Percentiles rank a stretch among this genome's conserved stretches.
Evolutionary conservation across 2,797 vertebrate species (phyloP).

Genomic region (Trachops cirrhosus): DNA sequence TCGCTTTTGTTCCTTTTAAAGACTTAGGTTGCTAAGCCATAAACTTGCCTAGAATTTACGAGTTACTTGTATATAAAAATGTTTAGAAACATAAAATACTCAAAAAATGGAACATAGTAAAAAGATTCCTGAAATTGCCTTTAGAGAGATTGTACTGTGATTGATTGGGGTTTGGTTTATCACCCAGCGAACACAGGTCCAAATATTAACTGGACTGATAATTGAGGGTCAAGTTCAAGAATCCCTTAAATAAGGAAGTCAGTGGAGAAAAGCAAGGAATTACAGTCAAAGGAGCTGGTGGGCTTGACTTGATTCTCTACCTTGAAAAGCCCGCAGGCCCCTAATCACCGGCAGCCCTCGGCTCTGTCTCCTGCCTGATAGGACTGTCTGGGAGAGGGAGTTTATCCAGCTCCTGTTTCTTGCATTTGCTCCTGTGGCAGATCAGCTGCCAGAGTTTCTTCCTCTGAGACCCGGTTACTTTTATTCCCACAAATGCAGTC

Average conservation of each 20-base stretch:
- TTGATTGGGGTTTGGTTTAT: not conserved
- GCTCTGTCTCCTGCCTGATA: not conserved
- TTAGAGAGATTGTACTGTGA: not conserved
- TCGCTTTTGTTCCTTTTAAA: not conserved
- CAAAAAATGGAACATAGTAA: not conserved
- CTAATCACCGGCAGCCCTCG: not conserved
- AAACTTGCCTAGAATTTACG: not conserved
- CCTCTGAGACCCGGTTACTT: not conserved
- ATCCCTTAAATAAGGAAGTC: not conserved
- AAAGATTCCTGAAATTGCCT: not conserved
- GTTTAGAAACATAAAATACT: not conserved
- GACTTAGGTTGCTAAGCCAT: not conserved
- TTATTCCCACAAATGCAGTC: not conserved
- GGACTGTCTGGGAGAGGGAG: not conserved
- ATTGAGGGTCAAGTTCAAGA: not conserved
- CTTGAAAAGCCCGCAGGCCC: not conserved
- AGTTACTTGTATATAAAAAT: not conserved
- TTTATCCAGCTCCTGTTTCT: not conserved
- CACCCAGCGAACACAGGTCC: no score
- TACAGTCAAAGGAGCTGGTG: not conserved
- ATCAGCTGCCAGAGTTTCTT: not conserved
- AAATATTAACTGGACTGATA: not conserved
- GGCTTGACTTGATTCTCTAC: not conserved
- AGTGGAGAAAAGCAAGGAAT: not conserved
- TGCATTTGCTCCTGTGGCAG: not conserved